These are phyloP conservation scores for Apamea crenata DNA, from an alignment of 2,888 invertebrate species.

Conservation along the genomic window DNA sequence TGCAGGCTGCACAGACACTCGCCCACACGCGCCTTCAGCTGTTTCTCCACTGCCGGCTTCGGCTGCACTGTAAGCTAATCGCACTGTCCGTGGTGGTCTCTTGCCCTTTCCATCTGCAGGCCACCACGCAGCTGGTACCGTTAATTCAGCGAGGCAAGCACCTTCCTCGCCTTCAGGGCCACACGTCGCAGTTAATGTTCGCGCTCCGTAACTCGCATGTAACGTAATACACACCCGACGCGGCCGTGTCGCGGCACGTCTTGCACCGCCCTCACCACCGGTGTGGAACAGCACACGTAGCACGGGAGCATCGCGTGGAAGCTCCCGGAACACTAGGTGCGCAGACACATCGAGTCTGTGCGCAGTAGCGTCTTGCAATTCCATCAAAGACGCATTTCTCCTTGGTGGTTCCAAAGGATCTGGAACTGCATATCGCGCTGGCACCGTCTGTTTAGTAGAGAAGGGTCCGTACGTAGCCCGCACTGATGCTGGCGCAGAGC, in stretches of 20 bases:
- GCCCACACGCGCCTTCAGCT: slow-evolving; percentile 93
- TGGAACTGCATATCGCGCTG: slow-evolving; percentile 96
- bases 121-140: slow-evolving; percentile 98
- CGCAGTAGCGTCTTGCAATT: slow-evolving; percentile 91
- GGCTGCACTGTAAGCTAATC: slow-evolving; percentile 96
- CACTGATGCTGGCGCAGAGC: slow-evolving; percentile 97
- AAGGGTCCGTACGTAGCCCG: slow-evolving; percentile 98
- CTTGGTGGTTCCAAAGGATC: slow-evolving; percentile 93
- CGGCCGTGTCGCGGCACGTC: slow-evolving; percentile 92
- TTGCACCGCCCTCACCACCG: slow-evolving; percentile 95
- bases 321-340: slow-evolving; percentile 96
- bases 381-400: slow-evolving; percentile 90
- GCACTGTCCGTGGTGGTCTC: slow-evolving; percentile 93
- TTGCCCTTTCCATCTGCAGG: slow-evolving; percentile 91
- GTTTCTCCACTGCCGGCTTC: slow-evolving; percentile 94
- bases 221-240: slow-evolving; percentile 95
- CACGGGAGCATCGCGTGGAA: slow-evolving; percentile 97
- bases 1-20: slow-evolving; percentile 92
- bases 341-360: slow-evolving; percentile 97
- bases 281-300: slow-evolving; percentile 98
- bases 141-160: slow-evolving; percentile 96
- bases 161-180: slow-evolving; percentile 98
- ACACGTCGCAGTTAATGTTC: slow-evolving; percentile 95
- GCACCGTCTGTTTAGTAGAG: slow-evolving; percentile 98
- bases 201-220: slow-evolving; percentile 92